Evolutionary conservation across 2,113 vertebrate genomes (phyloP).

Genomic region (Halcyon senegalensis): DNA sequence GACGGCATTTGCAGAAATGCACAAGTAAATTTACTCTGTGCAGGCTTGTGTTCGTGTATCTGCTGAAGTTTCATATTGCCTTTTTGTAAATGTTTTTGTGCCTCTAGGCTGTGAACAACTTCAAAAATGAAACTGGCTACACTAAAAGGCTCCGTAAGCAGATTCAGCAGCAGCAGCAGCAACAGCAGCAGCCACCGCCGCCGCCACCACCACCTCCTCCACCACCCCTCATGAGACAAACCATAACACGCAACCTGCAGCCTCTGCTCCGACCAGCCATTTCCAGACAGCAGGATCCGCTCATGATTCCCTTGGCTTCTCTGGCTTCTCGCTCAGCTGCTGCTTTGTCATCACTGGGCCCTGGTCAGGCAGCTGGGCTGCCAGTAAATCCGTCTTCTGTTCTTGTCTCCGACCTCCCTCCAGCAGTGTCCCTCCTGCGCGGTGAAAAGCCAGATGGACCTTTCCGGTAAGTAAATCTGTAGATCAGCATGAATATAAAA

Average conservation of each 20-base stretch:
- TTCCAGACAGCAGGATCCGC: slow-evolving; percentile 87
- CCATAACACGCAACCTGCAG: slow-evolving; percentile 76
- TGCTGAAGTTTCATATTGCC: not conserved
- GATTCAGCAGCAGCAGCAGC: slow-evolving; percentile 68
- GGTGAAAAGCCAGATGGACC: slow-evolving; percentile 79
- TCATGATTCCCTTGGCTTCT: slow-evolving; percentile 76
- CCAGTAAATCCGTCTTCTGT: slow-evolving; percentile 63
- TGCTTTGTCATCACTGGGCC: slow-evolving; percentile 47
- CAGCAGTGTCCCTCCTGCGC: slow-evolving; percentile 76
- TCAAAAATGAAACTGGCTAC: slow-evolving; percentile 90
- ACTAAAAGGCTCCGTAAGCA: slow-evolving; percentile 80
- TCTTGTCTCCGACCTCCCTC: slow-evolving; percentile 72
- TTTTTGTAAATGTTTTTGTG: not conserved
- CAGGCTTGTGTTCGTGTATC: not conserved
- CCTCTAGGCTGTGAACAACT: slow-evolving; percentile 92
- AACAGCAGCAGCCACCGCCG: not conserved
- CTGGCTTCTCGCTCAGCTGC: slow-evolving; percentile 72
- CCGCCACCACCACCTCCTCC: not conserved
- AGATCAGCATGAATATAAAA: not conserved
- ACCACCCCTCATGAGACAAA: slow-evolving; percentile 22
- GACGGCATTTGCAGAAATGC: not conserved
- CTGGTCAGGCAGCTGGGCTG: slow-evolving; percentile 44
- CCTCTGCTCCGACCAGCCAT: slow-evolving; percentile 71
- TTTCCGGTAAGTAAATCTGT: slow-evolving; percentile 72
- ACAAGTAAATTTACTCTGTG: not conserved